A percentile compares a stretch with the other conserved stretches of the same genome.
phyloP scores from a whole-genome alignment of 2,797 vertebrate genomes.

The Scleropages formosus region DNA sequence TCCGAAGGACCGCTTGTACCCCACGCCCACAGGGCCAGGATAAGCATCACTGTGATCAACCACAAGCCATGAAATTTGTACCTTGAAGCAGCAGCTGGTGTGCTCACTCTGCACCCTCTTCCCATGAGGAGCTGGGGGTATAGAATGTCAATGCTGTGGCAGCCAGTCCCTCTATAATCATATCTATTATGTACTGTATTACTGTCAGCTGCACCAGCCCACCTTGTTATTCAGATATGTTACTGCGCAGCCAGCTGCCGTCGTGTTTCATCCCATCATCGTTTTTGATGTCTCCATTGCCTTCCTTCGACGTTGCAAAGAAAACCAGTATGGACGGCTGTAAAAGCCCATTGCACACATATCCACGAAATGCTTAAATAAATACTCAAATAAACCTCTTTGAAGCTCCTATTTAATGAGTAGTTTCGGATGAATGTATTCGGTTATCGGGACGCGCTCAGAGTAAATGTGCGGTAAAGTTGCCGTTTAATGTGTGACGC shows the following conservation, averaged over 20 bases:
- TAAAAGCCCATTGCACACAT: too few species aligned
- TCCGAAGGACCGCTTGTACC: background rate
- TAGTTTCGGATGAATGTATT: too few species aligned
- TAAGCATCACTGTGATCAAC: slow-evolving; percentile 1
- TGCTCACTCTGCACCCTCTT: background rate
- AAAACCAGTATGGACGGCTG: too few species aligned
- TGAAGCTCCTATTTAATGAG: too few species aligned
- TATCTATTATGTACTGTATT: background rate
- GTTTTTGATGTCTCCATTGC: too few species aligned
- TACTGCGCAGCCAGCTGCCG: background rate
- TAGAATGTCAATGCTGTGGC: background rate
- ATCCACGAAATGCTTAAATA: too few species aligned
- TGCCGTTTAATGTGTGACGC: too few species aligned
- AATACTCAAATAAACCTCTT: too few species aligned
- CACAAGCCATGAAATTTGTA: background rate
- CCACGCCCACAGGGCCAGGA: background rate
- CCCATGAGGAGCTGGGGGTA: too few species aligned
- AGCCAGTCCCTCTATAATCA: background rate
- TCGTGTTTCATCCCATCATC: background rate
- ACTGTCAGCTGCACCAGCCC: background rate
- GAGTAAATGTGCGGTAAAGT: too few species aligned
- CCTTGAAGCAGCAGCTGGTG: background rate
- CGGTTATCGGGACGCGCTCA: too few species aligned
- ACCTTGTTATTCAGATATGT: background rate
- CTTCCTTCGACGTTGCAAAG: background rate